These are phyloP conservation scores for Leucophenga maculata DNA, from an alignment of 2,888 invertebrate species.

Conservation along the genomic window DNA sequence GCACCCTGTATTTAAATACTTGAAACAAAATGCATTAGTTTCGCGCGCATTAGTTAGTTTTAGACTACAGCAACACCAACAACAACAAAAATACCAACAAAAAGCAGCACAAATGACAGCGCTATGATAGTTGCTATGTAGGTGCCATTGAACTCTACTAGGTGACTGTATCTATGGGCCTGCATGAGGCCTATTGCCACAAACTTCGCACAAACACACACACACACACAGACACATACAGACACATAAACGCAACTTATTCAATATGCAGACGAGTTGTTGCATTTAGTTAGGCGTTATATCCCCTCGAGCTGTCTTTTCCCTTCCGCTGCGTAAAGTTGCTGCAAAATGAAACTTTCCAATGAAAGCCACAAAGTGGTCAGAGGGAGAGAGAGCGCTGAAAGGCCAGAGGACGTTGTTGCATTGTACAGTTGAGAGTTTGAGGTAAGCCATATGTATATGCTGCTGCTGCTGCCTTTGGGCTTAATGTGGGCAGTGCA, in stretches of 20 bases:
- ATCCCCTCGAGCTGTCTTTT: too few species aligned
- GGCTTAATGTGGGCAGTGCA: background rate
- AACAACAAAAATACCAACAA: too few species aligned
- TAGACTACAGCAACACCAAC: conserved; percentile 15
- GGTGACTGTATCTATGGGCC: conserved; percentile 5
- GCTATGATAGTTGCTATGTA: conserved; percentile 33
- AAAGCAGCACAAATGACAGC: conserved; percentile 14
- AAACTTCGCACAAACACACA: too few species aligned
- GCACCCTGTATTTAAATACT: too few species aligned
- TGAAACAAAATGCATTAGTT: too few species aligned
- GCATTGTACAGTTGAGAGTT: conserved; percentile 11
- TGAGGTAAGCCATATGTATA: background rate
- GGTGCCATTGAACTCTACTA: conserved; percentile 49
- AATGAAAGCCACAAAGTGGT: conserved; percentile 22
- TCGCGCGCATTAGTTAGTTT: background rate
- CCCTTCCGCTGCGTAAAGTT: too few species aligned
- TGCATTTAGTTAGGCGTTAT: too few species aligned
- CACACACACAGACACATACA: too few species aligned
- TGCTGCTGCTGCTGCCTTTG: background rate
- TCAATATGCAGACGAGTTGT: too few species aligned
- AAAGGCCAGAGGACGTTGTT: background rate
- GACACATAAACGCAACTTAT: too few species aligned
- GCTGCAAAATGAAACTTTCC: conserved; percentile 11
- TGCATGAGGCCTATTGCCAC: background rate
- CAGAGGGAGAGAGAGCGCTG: background rate